Evolutionary conservation across 2,888 invertebrate genomes (phyloP).

Genomic region (Watsonalla cultraria): DNA sequence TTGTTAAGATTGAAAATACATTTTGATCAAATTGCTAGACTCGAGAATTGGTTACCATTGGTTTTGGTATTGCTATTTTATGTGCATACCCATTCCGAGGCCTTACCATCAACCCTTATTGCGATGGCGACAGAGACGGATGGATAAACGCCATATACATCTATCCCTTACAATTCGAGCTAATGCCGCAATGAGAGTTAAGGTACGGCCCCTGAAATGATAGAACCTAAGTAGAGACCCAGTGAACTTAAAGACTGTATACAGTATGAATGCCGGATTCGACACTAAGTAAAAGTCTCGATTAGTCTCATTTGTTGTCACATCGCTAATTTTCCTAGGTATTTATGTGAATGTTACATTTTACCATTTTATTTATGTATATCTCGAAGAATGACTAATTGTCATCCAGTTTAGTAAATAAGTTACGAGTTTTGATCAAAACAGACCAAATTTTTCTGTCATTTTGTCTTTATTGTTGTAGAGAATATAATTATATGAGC

Average conservation of each 20-base stretch:
- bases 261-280: background rate
- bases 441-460: slow-evolving; percentile 20
- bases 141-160: too few species aligned
- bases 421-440: slow-evolving; percentile 23
- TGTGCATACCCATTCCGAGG: too few species aligned
- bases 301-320: background rate
- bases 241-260: background rate
- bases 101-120: too few species aligned
- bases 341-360: slow-evolving; percentile 8
- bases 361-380: background rate
- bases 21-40: too few species aligned
- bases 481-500: slow-evolving; percentile 8
- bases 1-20: too few species aligned
- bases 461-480: slow-evolving; percentile 15
- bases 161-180: too few species aligned
- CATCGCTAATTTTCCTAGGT: slow-evolving; percentile 9
- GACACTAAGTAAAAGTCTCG: background rate
- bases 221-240: background rate
- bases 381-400: slow-evolving; percentile 8
- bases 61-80: too few species aligned
- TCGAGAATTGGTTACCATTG: too few species aligned
- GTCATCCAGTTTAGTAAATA: slow-evolving; percentile 14
- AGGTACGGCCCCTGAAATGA: background rate
- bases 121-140: too few species aligned
- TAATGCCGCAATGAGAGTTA: too few species aligned